Conservation (phyloP, 1,140 invertebrate genomes). For the Lordiphosa mommai region DNA sequence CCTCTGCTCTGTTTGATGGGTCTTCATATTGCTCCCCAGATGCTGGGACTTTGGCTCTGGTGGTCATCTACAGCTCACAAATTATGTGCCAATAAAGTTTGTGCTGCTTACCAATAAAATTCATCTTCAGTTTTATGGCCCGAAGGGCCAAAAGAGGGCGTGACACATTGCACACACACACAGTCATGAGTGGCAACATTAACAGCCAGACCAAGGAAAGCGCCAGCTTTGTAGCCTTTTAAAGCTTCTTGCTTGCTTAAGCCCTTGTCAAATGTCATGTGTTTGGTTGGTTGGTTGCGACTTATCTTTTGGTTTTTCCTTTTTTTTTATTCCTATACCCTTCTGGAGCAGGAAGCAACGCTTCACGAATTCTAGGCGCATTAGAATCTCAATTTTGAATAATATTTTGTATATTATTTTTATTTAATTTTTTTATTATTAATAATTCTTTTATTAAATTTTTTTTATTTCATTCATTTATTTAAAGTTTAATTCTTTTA, state of each 20-base stretch:
- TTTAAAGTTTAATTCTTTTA: too few species aligned
- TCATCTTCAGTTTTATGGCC: slow-evolving; percentile 70
- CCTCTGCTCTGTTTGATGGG: slow-evolving; percentile 34
- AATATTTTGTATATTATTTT: too few species aligned
- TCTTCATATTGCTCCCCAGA: slow-evolving; percentile 2
- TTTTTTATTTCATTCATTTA: too few species aligned
- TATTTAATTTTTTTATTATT: too few species aligned
- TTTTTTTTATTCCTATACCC: too few species aligned
- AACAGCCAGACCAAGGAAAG: slow-evolving; percentile 9
- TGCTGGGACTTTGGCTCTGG: background rate
- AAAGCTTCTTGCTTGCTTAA: slow-evolving; percentile 46
- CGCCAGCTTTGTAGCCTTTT: slow-evolving; percentile 21
- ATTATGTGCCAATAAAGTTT: slow-evolving; percentile 72
- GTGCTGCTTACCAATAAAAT: slow-evolving; percentile 61
- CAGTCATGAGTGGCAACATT: slow-evolving; percentile 10
- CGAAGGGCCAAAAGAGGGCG: slow-evolving; percentile 20
- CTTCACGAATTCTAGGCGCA: too few species aligned
- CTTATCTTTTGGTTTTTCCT: slow-evolving; percentile 32
- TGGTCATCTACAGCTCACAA: slow-evolving; percentile 51
- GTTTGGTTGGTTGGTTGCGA: slow-evolving; percentile 32
- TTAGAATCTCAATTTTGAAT: too few species aligned
- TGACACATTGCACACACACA: slow-evolving; percentile 19
- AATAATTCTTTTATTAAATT: too few species aligned
- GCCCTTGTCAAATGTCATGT: slow-evolving; percentile 72
- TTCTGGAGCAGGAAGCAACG: too few species aligned